These are phyloP conservation scores for Megathymus violae DNA, from an alignment of 1,140 invertebrate genomes.

Conservation along the genomic window DNA sequence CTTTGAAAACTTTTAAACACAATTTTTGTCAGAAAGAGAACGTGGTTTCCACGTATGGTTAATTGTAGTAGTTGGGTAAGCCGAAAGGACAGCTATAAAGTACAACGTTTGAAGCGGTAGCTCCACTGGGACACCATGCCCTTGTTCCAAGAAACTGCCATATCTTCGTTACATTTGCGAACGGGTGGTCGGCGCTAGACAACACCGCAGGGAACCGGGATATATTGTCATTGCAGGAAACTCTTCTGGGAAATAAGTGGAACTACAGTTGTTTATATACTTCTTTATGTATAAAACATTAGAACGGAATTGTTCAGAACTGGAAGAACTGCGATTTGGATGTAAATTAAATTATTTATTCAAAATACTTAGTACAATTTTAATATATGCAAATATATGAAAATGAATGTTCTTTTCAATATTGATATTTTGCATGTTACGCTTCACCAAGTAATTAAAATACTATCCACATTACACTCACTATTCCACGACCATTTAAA, in stretches of 20 bases:
- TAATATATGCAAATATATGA: constrained; percentile 10
- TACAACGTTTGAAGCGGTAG: constrained; percentile 6
- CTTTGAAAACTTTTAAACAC: too few relatives aligned
- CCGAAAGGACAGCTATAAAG: not conserved
- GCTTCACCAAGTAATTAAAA: not conserved
- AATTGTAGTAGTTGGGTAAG: not conserved
- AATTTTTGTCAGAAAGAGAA: too few relatives aligned
- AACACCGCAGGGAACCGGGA: constrained; percentile 49
- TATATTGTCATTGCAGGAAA: constrained; percentile 47
- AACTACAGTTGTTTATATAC: constrained; percentile 38
- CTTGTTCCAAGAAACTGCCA: constrained; percentile 36
- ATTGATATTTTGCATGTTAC: not conserved
- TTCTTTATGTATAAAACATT: constrained; percentile 10
- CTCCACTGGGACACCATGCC: constrained; percentile 7
- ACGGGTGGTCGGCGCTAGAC: constrained; percentile 33
- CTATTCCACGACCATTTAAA: not conserved
- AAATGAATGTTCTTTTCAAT: constrained; percentile 15
- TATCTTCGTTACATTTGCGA: constrained; percentile 45
- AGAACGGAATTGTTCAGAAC: constrained; percentile 15
- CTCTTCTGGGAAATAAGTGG: constrained; percentile 42
- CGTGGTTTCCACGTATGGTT: too few relatives aligned
- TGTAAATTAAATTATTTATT: not conserved
- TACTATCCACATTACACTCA: too few relatives aligned
- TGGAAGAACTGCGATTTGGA: not conserved
- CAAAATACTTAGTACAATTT: not conserved